phyloP scores from a whole-genome alignment of 2,113 vertebrate genomes.

The Gavialis gangeticus region DNA sequence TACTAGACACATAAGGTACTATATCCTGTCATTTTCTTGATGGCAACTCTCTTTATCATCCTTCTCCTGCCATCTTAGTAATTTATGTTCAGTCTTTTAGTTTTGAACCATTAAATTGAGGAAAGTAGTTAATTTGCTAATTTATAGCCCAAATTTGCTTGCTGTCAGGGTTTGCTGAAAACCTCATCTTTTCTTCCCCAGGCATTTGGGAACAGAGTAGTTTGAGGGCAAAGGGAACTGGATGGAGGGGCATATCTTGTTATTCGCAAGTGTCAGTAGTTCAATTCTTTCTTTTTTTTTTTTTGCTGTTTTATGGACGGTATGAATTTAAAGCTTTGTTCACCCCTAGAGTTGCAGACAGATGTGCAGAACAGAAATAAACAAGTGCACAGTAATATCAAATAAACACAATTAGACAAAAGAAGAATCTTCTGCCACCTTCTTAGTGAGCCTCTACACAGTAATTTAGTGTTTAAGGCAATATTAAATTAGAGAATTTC shows the following conservation, averaged over 20 bases:
- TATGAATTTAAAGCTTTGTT: background rate
- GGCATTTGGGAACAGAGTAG: background rate
- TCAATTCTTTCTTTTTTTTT: background rate
- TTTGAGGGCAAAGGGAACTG: background rate
- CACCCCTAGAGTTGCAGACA: background rate
- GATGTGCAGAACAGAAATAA: background rate
- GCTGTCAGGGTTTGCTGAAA: background rate
- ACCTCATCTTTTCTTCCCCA: background rate
- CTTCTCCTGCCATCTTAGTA: background rate
- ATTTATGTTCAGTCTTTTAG: background rate
- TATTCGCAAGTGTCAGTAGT: background rate
- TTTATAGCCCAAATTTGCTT: background rate
- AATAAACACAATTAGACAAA: background rate
- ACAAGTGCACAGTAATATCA: background rate
- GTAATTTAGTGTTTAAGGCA: background rate
- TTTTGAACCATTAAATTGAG: background rate
- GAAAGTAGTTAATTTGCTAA: background rate
- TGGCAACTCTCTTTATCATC: background rate
- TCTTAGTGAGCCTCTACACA: background rate
- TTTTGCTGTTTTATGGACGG: background rate
- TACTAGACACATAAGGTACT: background rate
- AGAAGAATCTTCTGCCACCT: background rate
- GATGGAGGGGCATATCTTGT: background rate
- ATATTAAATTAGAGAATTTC: conserved; percentile 16
- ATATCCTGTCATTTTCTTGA: background rate